phyloP scores from a whole-genome alignment of 2,888 invertebrate genomes.

The Brachycybe producta region DNA sequence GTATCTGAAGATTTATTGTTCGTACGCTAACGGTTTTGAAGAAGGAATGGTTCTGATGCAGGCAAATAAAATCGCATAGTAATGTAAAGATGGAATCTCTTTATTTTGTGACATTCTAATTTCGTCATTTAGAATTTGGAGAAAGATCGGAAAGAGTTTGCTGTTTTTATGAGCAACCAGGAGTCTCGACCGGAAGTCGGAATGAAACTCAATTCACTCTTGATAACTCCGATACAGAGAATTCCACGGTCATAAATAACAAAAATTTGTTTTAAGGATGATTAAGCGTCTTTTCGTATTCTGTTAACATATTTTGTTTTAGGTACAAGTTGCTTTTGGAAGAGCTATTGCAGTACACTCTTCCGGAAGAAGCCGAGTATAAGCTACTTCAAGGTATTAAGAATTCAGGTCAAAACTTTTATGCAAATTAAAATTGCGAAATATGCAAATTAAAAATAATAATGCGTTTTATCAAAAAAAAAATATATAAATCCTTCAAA shows the following conservation, averaged over 20 bases:
- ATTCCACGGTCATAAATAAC: slow-evolving; percentile 42
- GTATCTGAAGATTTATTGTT: slow-evolving; percentile 62
- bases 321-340: slow-evolving; percentile 57
- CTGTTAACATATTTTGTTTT: background rate
- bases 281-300: background rate
- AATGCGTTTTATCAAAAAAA: background rate
- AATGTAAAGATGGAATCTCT: no score
- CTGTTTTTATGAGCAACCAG: slow-evolving; percentile 46
- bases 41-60: slow-evolving; percentile 47
- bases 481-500: no score
- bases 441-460: background rate
- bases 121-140: slow-evolving; percentile 36
- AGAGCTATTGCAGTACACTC: slow-evolving; percentile 50
- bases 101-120: no score
- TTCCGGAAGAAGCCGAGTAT: slow-evolving; percentile 44
- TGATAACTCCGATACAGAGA: slow-evolving; percentile 65
- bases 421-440: no score
- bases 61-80: slow-evolving; percentile 39
- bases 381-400: slow-evolving; percentile 23
- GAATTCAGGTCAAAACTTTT: no score
- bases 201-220: slow-evolving; percentile 52
- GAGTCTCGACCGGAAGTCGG: slow-evolving; percentile 57
- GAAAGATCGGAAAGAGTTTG: slow-evolving; percentile 41
- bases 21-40: slow-evolving; percentile 60
- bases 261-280: background rate